phyloP scores from a whole-genome alignment of 1,140 invertebrate species.

The Drosophila cardini region DNA sequence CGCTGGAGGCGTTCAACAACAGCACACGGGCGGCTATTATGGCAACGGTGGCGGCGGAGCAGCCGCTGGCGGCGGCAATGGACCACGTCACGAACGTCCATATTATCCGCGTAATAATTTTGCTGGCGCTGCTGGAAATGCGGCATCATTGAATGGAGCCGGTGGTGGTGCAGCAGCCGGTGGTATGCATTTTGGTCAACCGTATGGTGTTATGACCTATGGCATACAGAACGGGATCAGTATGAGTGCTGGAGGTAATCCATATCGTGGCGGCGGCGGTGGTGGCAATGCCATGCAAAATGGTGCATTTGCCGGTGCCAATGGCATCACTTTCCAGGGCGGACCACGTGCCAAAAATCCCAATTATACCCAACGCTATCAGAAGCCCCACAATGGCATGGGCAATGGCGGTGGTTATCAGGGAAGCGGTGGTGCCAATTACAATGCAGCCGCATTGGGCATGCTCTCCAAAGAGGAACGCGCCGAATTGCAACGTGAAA shows the following conservation, averaged over 20 bases:
- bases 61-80: conserved; percentile 46
- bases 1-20: conserved; percentile 72
- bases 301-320: conserved; percentile 55
- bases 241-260: conserved; percentile 61
- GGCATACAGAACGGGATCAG: conserved; percentile 70
- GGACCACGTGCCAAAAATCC: conserved; percentile 76
- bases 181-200: conserved; percentile 66
- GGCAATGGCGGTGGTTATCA: conserved; percentile 64
- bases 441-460: conserved; percentile 69
- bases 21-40: conserved; percentile 74
- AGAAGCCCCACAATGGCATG: conserved; percentile 72
- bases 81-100: conserved; percentile 58
- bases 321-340: conserved; percentile 62
- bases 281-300: conserved; percentile 64
- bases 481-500: conserved; percentile 87
- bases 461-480: conserved; percentile 83
- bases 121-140: conserved; percentile 48
- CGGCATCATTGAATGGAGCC: conserved; percentile 56
- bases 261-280: conserved; percentile 53
- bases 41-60: conserved; percentile 71
- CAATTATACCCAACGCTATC: conserved; percentile 73
- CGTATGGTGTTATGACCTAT: conserved; percentile 72
- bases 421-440: conserved; percentile 65
- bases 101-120: conserved; percentile 59
- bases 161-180: conserved; percentile 62